Evolutionary conservation across 2,888 invertebrate species (phyloP), one percentile per base, ranked within the genome.

Genomic region (Cheilosia variabilis): DNA sequence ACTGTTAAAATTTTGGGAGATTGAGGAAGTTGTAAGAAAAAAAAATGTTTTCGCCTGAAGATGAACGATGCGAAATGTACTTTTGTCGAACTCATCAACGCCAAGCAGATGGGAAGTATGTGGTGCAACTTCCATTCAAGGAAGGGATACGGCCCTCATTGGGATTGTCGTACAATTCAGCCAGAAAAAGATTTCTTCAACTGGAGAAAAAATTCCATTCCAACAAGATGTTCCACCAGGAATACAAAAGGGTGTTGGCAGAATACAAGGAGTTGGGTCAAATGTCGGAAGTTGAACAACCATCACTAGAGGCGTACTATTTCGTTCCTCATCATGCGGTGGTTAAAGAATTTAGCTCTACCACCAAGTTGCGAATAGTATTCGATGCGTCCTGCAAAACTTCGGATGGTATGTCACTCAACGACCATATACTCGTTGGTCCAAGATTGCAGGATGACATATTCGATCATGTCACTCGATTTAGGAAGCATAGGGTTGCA

Each of bases 371-470:
- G 13, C 19, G 65, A 9, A 65, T 65, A 15, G 65, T 65, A 1
- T 65, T 63, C 10, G 50, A 63, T 19, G 50, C 63, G 1, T 63
- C 63, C 19, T 63, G 50, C 7, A 57, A 63, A 47, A 43, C 77
- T 4, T 68, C 65, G 0, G 62, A 78, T 68, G 83, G 86, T 1
- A 60, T 72, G 22, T 73, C 83, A 7, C 72, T 86, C 15, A 87
- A 87, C 55, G 73, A 83, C 13, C 43, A 87, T 34, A 53, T 87
- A 1, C 55, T 69, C 9, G 27, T 63, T 31, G 84, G 84, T 9
- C 81, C 87, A 27, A 62, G 65, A 10, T 41, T 87, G 13, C 88
- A 83, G n/a, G 69, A 57, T 22, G 81, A 87, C 34, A 63, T 87
- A 5, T 52, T 76, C 5, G 34, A 62, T 2, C 52, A 87, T 9